Evolutionary conservation across 2,797 vertebrate genomes (phyloP).

Genomic region (Anableps anableps): DNA sequence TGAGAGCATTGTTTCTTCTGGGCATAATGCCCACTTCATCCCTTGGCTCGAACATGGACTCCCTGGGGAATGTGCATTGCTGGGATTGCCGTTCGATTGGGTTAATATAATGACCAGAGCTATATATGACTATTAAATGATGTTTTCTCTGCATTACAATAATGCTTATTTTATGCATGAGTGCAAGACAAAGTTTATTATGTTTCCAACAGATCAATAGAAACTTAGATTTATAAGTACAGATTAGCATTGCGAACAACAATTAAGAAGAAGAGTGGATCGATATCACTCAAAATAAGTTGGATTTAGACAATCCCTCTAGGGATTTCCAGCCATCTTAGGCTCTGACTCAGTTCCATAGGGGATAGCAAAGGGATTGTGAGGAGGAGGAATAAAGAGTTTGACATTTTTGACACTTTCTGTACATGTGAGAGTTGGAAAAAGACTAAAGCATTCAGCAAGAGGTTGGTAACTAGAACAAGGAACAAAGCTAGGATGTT

Average conservation of each 20-base stretch:
- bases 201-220: conserved; percentile 89
- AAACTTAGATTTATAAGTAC: conserved; percentile 89
- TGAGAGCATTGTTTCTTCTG: conserved; percentile 53
- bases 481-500: conserved; percentile 48
- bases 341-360: conserved; percentile 64
- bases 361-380: conserved; percentile 49
- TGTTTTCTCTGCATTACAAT: conserved; percentile 92
- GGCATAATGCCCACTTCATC: conserved; percentile 68
- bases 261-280: conserved; percentile 88
- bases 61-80: conserved; percentile 77
- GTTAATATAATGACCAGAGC: conserved; percentile 93
- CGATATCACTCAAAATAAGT: conserved; percentile 92
- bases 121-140: conserved; percentile 90
- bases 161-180: conserved; percentile 91
- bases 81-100: conserved; percentile 81
- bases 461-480: conserved; percentile 44
- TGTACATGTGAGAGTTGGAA: conserved; percentile 31
- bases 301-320: conserved; percentile 83
- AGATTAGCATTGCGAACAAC: conserved; percentile 96
- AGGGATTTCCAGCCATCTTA: conserved; percentile 66
- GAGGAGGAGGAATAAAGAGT: conserved; percentile 56
- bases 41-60: conserved; percentile 43
- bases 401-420: conserved; percentile 57
- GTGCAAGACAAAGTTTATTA: conserved; percentile 87
- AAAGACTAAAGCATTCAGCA: conserved; percentile 48